Evolutionary conservation across 2,113 vertebrate species (phyloP), one percentile per base, ranked within the genome.

Genomic region (Onychostoma macrolepis): DNA sequence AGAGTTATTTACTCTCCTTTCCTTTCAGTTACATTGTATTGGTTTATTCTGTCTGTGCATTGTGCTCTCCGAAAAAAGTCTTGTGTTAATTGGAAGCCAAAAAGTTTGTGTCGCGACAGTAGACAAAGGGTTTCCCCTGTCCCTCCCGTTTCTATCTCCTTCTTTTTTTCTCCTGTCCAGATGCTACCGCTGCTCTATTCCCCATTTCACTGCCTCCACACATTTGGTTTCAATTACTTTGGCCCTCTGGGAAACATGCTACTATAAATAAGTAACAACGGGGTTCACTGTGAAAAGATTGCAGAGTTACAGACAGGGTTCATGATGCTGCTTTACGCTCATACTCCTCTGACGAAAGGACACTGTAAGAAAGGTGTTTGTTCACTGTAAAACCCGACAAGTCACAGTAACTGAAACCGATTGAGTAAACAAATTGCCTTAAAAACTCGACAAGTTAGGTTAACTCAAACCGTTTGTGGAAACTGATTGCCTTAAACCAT

Each of bases 151-250:
- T 50, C 63, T 71, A n/a, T 63, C 43, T 53, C 21, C n/a, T 11
- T 74, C 38, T 43, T 9, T 72, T 28, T 43, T 30, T 88, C 76
- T 41, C 21, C 67, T 61, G 12, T 43, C 58, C 43, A 89, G 85
- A 76, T 30, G 76, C 80, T 80, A 61, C 76, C 43, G 81, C 83
- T 76, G 65, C 71, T 83, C 67, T 83, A 43, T 38, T 78, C 80
- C 85, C 38, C 19, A 38, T 45, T 77, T 85, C 83, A 45, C 77
- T 88, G 83, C 77, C 71, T 74, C 58, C 58, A 63, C 85, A 79
- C 91, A 91, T 90, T 89, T 88, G 89, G 89, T 90, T 90, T 88
- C 87, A 76, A 89, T 92, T 91, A 88, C 82, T 72, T 48, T 17
- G 11, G 71, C 79, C 90, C 88, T 67, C 58, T 78, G 89, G 87